phyloP scores from a whole-genome alignment of 2,797 vertebrate species.

The Rachycentron canadum region DNA sequence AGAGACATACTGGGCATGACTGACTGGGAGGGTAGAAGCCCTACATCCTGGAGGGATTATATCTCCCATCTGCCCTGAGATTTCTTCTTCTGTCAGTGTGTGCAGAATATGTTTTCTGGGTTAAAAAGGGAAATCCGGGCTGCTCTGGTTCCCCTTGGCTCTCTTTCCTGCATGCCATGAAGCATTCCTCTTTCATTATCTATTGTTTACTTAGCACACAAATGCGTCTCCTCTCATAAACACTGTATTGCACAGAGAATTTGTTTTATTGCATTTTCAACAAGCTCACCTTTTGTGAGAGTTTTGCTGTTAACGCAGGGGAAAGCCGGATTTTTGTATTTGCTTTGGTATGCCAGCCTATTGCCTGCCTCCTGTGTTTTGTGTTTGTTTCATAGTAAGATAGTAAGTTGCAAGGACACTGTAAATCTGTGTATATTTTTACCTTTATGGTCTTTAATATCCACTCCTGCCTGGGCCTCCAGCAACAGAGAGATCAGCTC shows the following conservation, averaged over 20 bases:
- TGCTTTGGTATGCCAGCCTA: slow-evolving; percentile 36
- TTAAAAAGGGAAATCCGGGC: slow-evolving; percentile 19
- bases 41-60: slow-evolving; percentile 72
- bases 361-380: slow-evolving; percentile 22
- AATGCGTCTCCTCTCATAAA: slow-evolving; percentile 63
- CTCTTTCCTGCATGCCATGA: slow-evolving; percentile 41
- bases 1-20: slow-evolving; percentile 48
- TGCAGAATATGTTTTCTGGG: slow-evolving; percentile 41
- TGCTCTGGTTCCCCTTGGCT: slow-evolving; percentile 64
- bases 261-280: slow-evolving; percentile 40
- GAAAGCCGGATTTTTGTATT: slow-evolving; percentile 24
- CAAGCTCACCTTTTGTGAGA: slow-evolving; percentile 44
- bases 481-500: slow-evolving; percentile 95
- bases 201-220: slow-evolving; percentile 65
- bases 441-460: slow-evolving; percentile 99
- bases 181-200: slow-evolving; percentile 46
- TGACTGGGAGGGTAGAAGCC: slow-evolving; percentile 46
- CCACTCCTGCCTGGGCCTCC: slow-evolving; percentile 95
- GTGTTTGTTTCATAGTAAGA: background rate
- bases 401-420: background rate
- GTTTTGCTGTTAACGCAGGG: slow-evolving; percentile 34
- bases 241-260: background rate
- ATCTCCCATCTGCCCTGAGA: slow-evolving; percentile 78
- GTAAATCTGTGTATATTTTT: slow-evolving; percentile 25
- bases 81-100: slow-evolving; percentile 58